Conservation (phyloP, 2,888 invertebrate species). For the Amblyjoppa proteus region DNA sequence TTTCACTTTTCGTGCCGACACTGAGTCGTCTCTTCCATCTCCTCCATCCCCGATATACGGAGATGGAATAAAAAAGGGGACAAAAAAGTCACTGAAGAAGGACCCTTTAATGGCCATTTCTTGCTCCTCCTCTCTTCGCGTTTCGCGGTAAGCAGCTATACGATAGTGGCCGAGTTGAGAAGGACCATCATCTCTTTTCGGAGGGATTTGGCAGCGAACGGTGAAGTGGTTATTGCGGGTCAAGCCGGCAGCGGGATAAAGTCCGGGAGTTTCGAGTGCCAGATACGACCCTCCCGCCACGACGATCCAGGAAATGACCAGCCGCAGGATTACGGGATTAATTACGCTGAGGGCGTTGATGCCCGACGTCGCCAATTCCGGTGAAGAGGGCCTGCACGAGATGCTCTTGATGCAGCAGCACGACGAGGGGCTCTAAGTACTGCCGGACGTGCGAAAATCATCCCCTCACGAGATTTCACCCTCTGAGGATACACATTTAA, state of each 20-base stretch:
- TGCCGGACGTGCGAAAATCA: slow-evolving; percentile 64
- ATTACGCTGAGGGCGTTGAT: slow-evolving; percentile 83
- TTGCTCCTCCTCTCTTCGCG: slow-evolving; percentile 70
- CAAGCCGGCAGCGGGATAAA: slow-evolving; percentile 42
- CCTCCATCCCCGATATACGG: slow-evolving; percentile 61
- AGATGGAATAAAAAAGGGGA: slow-evolving; percentile 60
- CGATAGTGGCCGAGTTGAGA: slow-evolving; percentile 29
- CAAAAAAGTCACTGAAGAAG: slow-evolving; percentile 71
- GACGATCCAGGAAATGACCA: slow-evolving; percentile 76
- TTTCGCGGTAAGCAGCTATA: slow-evolving; percentile 35
- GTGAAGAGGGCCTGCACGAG: slow-evolving; percentile 51
- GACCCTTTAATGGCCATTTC: slow-evolving; percentile 78
- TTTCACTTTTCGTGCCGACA: slow-evolving; percentile 72
- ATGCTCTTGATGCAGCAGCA: slow-evolving; percentile 41
- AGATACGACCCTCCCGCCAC: slow-evolving; percentile 73
- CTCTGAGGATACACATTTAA: slow-evolving; percentile 57
- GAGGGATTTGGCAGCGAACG: slow-evolving; percentile 7
- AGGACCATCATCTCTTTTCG: slow-evolving; percentile 8
- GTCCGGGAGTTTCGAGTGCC: slow-evolving; percentile 73
- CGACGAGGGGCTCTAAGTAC: slow-evolving; percentile 54
- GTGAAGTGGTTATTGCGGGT: slow-evolving; percentile 48
- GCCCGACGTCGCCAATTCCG: slow-evolving; percentile 76
- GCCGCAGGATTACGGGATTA: slow-evolving; percentile 82
- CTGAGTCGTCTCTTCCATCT: slow-evolving; percentile 26
- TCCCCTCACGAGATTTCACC: slow-evolving; percentile 51